These are phyloP conservation scores for Tragulus kanchil DNA, from an alignment of 2,113 vertebrate species.

Conservation along the genomic window DNA sequence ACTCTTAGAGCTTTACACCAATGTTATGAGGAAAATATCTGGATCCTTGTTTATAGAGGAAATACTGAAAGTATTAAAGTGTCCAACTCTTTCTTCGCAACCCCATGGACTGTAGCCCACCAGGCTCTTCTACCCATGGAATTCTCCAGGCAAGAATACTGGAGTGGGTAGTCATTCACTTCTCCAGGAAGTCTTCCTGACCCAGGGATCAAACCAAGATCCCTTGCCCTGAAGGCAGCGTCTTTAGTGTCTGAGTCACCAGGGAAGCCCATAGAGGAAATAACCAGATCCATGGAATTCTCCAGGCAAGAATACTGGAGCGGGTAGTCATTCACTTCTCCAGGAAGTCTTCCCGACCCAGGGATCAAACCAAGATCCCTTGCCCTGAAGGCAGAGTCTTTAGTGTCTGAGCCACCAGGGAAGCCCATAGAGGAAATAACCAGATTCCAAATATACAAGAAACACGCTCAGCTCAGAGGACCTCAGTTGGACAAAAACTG, in stretches of 20 bases:
- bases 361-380: neutral
- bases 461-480: neutral
- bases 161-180: neutral
- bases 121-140: neutral
- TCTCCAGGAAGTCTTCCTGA: neutral
- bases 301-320: neutral
- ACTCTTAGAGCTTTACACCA: neutral
- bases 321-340: neutral
- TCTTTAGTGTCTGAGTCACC: neutral
- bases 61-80: neutral
- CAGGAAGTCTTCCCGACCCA: neutral
- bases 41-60: neutral
- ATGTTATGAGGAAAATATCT: neutral
- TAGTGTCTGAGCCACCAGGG: neutral
- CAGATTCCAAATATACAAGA: neutral
- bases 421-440: neutral
- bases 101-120: neutral
- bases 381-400: neutral
- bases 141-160: neutral
- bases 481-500: neutral
- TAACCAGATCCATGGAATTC: neutral
- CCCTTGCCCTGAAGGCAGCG: neutral
- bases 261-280: neutral
- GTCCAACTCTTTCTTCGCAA: neutral
- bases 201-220: neutral